phyloP scores from a whole-genome alignment of 2,113 vertebrate genomes.

The Bujurquina vittata region DNA sequence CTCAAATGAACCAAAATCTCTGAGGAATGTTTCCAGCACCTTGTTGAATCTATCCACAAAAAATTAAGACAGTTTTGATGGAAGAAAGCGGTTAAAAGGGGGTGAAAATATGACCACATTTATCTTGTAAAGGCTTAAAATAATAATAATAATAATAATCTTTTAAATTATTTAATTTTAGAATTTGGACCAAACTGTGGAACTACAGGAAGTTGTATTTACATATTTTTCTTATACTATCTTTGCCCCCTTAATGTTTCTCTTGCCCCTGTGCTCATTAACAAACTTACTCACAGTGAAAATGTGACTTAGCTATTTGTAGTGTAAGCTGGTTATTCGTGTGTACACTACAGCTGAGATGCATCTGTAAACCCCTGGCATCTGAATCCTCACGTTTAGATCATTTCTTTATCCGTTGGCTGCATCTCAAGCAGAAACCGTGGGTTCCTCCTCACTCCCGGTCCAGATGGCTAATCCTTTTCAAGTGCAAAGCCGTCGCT shows the following conservation, averaged over 20 bases:
- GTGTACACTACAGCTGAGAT: conserved; percentile 50
- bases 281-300: conserved; percentile 25
- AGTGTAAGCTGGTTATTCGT: conserved; percentile 43
- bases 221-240: neutral
- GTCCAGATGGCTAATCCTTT: conserved; percentile 68
- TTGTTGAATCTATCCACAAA: too few species aligned
- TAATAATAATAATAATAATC: neutral
- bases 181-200: neutral
- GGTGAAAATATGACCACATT: neutral
- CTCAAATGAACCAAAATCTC: too few species aligned
- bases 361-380: conserved; percentile 33
- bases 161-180: neutral
- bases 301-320: conserved; percentile 24
- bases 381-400: conserved; percentile 18
- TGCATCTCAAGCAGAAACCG: conserved; percentile 32
- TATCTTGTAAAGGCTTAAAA: neutral
- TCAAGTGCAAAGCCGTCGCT: conserved; percentile 38
- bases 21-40: too few species aligned
- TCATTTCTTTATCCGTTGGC: conserved; percentile 46
- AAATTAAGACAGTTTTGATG: too few species aligned
- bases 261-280: conserved; percentile 29
- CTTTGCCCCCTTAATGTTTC: neutral
- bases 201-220: neutral
- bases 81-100: too few species aligned
- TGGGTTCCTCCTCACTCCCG: neutral